Percentiles rank a stretch among this genome's conserved stretches.
phyloP scores from a whole-genome alignment of 53 echinoderm and acorn worm species.

The Glandiceps talaboti region DNA sequence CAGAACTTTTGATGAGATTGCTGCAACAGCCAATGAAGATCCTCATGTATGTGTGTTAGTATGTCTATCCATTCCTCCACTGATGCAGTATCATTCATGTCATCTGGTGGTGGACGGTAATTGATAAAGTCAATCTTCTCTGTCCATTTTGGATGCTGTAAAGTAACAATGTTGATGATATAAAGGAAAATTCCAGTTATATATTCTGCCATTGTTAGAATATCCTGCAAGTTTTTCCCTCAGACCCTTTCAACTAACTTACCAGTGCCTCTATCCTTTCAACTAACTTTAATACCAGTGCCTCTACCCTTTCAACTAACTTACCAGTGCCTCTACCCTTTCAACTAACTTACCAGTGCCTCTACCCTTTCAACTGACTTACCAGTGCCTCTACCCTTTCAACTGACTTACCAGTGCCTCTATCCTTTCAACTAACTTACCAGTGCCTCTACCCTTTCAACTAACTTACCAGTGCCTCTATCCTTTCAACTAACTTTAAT shows the following conservation, averaged over 20 bases:
- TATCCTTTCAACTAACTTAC: no score
- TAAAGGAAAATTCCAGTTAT: no score
- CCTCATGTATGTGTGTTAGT: constrained; percentile 54
- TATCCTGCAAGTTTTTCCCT: no score
- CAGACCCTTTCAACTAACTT: no score
- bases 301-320: background rate
- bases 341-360: no score
- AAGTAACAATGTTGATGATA: background rate
- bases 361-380: background rate
- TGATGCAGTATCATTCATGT: constrained; percentile 28
- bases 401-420: no score
- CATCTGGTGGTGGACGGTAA: constrained; percentile 40
- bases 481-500: no score
- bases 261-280: background rate
- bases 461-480: no score
- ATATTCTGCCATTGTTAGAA: no score
- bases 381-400: no score
- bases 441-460: no score
- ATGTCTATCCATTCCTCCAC: constrained; percentile 77
- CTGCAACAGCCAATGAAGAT: constrained; percentile 84
- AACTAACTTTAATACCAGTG: background rate
- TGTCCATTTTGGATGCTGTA: constrained; percentile 62
- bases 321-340: background rate
- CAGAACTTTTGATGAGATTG: constrained; percentile 88
- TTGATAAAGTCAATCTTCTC: constrained; percentile 77